These are phyloP conservation scores for Styela clava DNA, from an alignment of 23 tunicate genomes.

Conservation along the genomic window DNA sequence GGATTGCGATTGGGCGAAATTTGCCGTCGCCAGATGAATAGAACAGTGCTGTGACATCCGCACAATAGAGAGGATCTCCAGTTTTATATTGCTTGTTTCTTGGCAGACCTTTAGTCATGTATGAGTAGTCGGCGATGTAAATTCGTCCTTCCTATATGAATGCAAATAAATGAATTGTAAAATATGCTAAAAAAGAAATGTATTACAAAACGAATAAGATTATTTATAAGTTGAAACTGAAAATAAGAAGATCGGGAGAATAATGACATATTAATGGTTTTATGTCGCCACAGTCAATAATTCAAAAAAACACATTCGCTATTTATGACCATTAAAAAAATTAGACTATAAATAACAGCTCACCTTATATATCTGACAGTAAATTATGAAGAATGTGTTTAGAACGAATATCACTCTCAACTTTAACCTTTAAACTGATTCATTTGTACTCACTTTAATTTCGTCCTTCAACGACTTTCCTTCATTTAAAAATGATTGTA, in stretches of 20 bases:
- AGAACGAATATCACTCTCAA: too few species aligned
- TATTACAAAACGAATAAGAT: too few species aligned
- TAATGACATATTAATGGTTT: too few species aligned
- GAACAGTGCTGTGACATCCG: conserved; percentile 32
- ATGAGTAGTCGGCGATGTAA: conserved; percentile 27
- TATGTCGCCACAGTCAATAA: too few species aligned
- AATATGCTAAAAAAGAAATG: neutral
- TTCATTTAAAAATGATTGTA: conserved; percentile 1
- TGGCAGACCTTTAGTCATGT: conserved; percentile 12
- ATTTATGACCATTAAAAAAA: too few species aligned
- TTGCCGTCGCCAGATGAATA: conserved; percentile 19
- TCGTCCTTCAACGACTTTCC: conserved; percentile 26
- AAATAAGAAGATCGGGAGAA: too few species aligned
- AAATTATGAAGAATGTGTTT: neutral
- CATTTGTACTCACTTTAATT: conserved; percentile 23
- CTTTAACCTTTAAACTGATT: too few species aligned
- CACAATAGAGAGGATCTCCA: conserved; percentile 1
- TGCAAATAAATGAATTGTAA: too few species aligned
- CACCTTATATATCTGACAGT: neutral
- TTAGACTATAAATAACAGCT: too few species aligned
- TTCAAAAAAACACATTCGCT: too few species aligned
- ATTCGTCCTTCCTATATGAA: conserved; percentile 40
- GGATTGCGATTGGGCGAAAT: conserved; percentile 42
- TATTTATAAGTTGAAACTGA: too few species aligned
- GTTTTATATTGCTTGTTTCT: neutral